These are phyloP conservation scores for Lasius platythorax DNA, from an alignment of 2,888 invertebrate species.

Conservation along the genomic window DNA sequence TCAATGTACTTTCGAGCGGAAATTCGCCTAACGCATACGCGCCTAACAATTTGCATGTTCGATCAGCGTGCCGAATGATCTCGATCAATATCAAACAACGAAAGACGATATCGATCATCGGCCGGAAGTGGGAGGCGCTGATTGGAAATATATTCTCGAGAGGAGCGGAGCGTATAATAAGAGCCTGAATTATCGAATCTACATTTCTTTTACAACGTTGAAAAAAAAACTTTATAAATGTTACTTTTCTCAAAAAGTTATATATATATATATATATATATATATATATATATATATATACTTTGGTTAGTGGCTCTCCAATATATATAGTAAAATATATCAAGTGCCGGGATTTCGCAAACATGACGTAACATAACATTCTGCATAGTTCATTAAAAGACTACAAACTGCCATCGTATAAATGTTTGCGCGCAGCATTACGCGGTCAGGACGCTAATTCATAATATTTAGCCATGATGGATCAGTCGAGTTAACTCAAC, in stretches of 20 bases:
- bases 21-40: slow-evolving; percentile 63
- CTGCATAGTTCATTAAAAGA: slow-evolving; percentile 11
- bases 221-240: not conserved
- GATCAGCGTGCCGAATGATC: slow-evolving; percentile 62
- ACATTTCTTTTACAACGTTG: not conserved
- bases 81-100: slow-evolving; percentile 40
- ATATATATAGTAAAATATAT: not conserved
- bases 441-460: slow-evolving; percentile 33
- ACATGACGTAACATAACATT: slow-evolving; percentile 17
- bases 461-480: slow-evolving; percentile 47
- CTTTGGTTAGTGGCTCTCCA: not conserved
- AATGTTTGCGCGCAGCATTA: slow-evolving; percentile 37
- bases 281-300: not conserved
- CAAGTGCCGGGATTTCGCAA: not conserved
- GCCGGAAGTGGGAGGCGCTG: slow-evolving; percentile 49
- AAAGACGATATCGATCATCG: slow-evolving; percentile 25
- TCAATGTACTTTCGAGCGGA: slow-evolving; percentile 73
- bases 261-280: too few relatives aligned
- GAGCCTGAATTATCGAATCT: not conserved
- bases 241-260: not conserved
- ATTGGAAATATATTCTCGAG: not conserved
- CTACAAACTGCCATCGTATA: slow-evolving; percentile 11
- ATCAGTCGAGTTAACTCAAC: slow-evolving; percentile 27
- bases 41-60: slow-evolving; percentile 70
- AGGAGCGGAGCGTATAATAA: not conserved